Percentiles rank a stretch among this genome's conserved stretches.
phyloP scores from a whole-genome alignment of 2,113 vertebrate genomes.

The Corydoras sp. region DNA sequence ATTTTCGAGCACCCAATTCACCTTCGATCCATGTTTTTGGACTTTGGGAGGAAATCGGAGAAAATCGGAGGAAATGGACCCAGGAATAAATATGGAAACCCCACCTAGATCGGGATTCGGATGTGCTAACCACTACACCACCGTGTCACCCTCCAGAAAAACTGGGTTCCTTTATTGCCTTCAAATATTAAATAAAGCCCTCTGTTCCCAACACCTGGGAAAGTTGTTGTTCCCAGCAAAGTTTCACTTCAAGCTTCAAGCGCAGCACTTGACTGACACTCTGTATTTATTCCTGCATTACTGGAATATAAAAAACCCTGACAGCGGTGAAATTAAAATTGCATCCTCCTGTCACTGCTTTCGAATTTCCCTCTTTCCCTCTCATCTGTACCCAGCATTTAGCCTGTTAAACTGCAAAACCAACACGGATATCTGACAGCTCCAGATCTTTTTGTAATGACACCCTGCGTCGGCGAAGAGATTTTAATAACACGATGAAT shows the following conservation, averaged over 20 bases:
- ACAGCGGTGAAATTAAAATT: slow-evolving; percentile 72
- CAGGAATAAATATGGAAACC: no score
- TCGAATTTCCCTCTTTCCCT: slow-evolving; percentile 45
- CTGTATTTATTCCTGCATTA: slow-evolving; percentile 60
- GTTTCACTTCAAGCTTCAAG: slow-evolving; percentile 12
- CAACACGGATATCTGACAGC: slow-evolving; percentile 62
- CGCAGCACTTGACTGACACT: slow-evolving; percentile 56
- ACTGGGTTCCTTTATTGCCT: neutral
- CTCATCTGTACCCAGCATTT: slow-evolving; percentile 46
- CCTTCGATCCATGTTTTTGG: no score
- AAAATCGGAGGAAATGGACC: no score
- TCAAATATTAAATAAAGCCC: slow-evolving; percentile 12
- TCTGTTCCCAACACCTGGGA: neutral
- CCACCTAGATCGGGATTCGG: no score
- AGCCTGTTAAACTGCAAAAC: slow-evolving; percentile 59
- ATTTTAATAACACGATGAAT: slow-evolving; percentile 39
- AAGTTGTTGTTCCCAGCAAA: neutral
- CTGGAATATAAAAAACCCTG: slow-evolving; percentile 53
- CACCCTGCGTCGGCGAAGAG: slow-evolving; percentile 47
- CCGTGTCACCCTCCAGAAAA: no score
- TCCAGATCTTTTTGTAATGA: slow-evolving; percentile 58
- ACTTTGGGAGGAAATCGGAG: no score
- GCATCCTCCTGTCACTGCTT: slow-evolving; percentile 60
- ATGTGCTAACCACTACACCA: no score
- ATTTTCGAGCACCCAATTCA: no score